These are phyloP conservation scores for Nematolebias whitei DNA, from an alignment of 2,113 vertebrate species.

Conservation along the genomic window DNA sequence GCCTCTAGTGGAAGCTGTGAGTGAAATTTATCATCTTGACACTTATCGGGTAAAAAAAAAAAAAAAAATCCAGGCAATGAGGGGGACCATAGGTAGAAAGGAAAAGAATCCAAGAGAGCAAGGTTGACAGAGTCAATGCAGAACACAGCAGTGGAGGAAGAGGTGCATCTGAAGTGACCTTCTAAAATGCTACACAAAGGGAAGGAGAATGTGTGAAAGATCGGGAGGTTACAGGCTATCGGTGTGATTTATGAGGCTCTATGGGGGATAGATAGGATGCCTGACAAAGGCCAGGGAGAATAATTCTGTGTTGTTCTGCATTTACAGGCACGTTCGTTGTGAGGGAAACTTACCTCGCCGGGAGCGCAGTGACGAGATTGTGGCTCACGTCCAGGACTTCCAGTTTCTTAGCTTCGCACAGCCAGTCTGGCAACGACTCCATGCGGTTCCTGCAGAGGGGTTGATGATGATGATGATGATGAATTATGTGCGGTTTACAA, in stretches of 20 bases:
- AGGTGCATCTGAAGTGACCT: slow-evolving; percentile 52
- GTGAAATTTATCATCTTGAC: slow-evolving; percentile 67
- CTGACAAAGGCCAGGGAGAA: slow-evolving; percentile 39
- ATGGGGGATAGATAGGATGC: slow-evolving; percentile 51
- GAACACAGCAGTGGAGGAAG: slow-evolving; percentile 12
- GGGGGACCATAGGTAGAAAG: slow-evolving; percentile 5
- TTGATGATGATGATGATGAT: slow-evolving; percentile 43
- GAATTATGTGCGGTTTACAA: slow-evolving; percentile 30
- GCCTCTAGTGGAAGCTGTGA: slow-evolving; percentile 59
- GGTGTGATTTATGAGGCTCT: slow-evolving; percentile 66
- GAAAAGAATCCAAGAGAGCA: neutral
- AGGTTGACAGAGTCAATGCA: slow-evolving; percentile 11
- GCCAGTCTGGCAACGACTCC: slow-evolving; percentile 92
- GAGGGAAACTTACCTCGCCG: slow-evolving; percentile 85
- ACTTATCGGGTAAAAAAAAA: slow-evolving; percentile 61
- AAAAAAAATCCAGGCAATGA: slow-evolving; percentile 53
- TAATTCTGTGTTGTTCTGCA: slow-evolving; percentile 38
- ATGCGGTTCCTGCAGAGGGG: slow-evolving; percentile 85
- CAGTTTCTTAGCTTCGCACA: slow-evolving; percentile 91
- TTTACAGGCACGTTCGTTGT: slow-evolving; percentile 48
- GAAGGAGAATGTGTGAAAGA: slow-evolving; percentile 30
- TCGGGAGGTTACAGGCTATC: slow-evolving; percentile 54
- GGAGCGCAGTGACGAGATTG: slow-evolving; percentile 91
- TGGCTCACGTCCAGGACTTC: slow-evolving; percentile 94
- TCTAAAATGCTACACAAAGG: slow-evolving; percentile 47